phyloP scores from a whole-genome alignment of 2,797 vertebrate species.

The Bradypodion pumilum region DNA sequence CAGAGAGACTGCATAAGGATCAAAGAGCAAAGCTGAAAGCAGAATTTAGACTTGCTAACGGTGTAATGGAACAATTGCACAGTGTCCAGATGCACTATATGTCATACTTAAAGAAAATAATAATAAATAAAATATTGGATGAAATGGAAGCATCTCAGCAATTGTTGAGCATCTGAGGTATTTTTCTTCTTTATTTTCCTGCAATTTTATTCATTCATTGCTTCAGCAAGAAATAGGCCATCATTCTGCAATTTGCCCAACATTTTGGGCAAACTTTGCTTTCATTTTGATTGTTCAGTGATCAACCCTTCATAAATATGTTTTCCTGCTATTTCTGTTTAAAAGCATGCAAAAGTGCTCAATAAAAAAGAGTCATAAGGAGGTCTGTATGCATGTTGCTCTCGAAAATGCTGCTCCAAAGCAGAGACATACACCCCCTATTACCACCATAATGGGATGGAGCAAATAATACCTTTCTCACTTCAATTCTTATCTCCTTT shows the following conservation, averaged over 20 bases:
- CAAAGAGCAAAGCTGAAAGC: constrained; percentile 49
- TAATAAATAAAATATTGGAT: constrained; percentile 45
- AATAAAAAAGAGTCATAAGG: constrained; percentile 13
- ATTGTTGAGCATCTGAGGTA: constrained; percentile 33
- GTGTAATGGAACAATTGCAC: constrained; percentile 43
- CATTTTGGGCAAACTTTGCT: constrained; percentile 48
- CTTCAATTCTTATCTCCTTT: constrained; percentile 8
- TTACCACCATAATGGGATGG: not conserved
- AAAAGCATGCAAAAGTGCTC: constrained; percentile 25
- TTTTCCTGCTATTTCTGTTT: not conserved
- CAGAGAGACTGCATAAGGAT: constrained; percentile 39
- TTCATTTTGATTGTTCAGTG: constrained; percentile 42
- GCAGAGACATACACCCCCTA: not conserved
- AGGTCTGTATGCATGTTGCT: not conserved
- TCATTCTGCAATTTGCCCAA: constrained; percentile 51
- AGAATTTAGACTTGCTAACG: constrained; percentile 44
- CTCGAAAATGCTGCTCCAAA: constrained; percentile 5
- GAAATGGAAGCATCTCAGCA: constrained; percentile 38
- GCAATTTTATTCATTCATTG: constrained; percentile 61
- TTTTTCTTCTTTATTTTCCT: constrained; percentile 49
- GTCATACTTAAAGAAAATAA: constrained; percentile 47
- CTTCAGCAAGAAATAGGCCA: constrained; percentile 43
- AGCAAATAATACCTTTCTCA: not conserved
- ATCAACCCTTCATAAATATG: constrained; percentile 10
- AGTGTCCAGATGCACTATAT: constrained; percentile 33